These are phyloP conservation scores for Lottia scabra DNA, from an alignment of 2,888 invertebrate genomes.

Conservation along the genomic window DNA sequence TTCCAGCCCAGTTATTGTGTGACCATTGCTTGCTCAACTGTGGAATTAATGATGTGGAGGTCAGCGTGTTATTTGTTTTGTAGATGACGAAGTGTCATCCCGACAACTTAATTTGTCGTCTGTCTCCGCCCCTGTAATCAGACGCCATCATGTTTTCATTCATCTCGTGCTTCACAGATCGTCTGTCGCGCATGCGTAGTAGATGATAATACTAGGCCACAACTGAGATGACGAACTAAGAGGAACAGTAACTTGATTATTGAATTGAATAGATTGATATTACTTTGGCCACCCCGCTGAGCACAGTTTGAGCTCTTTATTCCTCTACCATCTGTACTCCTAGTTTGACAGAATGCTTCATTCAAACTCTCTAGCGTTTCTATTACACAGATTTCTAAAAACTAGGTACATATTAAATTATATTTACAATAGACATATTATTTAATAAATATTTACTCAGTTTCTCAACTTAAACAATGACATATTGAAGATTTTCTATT, in stretches of 20 bases:
- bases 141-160: slow-evolving; percentile 6
- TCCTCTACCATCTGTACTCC: slow-evolving; percentile 19
- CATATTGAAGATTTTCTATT: too few relatives aligned
- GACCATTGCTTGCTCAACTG: slow-evolving; percentile 12
- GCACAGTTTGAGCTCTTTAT: slow-evolving; percentile 20
- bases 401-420: neutral
- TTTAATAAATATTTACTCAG: neutral
- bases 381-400: neutral
- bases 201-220: slow-evolving; percentile 13
- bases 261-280: slow-evolving; percentile 17
- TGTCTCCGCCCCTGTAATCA: slow-evolving; percentile 21
- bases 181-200: slow-evolving; percentile 17
- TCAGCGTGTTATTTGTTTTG: slow-evolving; percentile 21
- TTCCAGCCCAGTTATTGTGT: neutral
- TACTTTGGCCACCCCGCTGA: slow-evolving; percentile 17
- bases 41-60: slow-evolving; percentile 20
- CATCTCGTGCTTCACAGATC: slow-evolving; percentile 9
- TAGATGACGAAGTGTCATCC: slow-evolving; percentile 17
- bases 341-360: neutral
- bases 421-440: neutral
- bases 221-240: slow-evolving; percentile 11
- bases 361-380: neutral
- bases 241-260: slow-evolving; percentile 22
- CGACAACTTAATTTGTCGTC: slow-evolving; percentile 14
- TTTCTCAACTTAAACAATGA: too few relatives aligned